Evolutionary conservation across 2,888 invertebrate species (phyloP), one percentile per base, ranked within the genome.

Genomic region (Margaritifera margaritifera): DNA sequence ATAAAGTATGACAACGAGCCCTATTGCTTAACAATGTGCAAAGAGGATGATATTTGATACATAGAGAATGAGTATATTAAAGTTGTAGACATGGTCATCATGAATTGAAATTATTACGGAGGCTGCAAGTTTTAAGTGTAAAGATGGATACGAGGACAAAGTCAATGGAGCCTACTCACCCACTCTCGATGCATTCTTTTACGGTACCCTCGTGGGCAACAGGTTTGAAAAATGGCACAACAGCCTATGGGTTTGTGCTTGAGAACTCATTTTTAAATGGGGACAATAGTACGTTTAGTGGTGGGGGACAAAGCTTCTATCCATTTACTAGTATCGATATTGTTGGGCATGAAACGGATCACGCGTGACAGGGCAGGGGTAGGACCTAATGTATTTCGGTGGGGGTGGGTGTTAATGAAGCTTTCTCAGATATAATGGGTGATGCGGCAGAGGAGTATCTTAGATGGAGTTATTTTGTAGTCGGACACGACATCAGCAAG

Each of bases 251-350:
- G 25, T 19, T 42, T 6, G 27, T 62, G 15, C 71, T 59, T 52
- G 78, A 78, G 31, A 82, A 83, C 68, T 84, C 85, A 0, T 82
- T 78, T 64, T 85, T 82, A 81, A 78, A 81, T 67, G 81, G 80
- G 15, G 60, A 56, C 19, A 76, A 72, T 58, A 68, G 72, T 20
- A 78, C 79, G 2, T 79, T 81, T 65, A 82, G 84, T 24, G 82
- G 83, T 62, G 82, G 82, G 0, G 65, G 58, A 31, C 57, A 59
- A 18, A n/a, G n/a, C 8, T 53, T 62, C 11, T 80, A 80, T 60
- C 84, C 84, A 11, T 68, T 83, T 11, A 76, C 75, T 5, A 75
- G 68, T 60, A 64, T 80, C 19, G 82, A 83, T 59, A 68, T 82
- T 6, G 68, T 81, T 6, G 77, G 76, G 25, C 84, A 84, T 62